Base-by-base conservation (phyloP, 1,140 invertebrate genomes). In the Phthorimaea operculella region DNA sequence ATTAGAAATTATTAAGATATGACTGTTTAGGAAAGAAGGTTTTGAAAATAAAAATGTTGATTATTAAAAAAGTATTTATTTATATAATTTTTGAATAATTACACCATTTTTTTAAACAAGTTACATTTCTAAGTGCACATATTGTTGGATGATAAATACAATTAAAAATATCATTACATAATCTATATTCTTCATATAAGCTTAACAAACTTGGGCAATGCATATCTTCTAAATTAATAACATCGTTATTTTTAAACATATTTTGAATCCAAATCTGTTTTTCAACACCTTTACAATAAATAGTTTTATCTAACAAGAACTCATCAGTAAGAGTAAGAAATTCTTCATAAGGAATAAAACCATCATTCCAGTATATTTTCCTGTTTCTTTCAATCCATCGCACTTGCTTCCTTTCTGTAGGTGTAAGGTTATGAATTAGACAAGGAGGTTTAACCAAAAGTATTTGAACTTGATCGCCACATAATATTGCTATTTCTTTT, bases 401-500 rank as follows among this genome's bases (percentile, higher is more conserved):
- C 7, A 54, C 52, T 33, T 44, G 36, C 16, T 45, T 44, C 18
- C 42, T 42, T 47, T 54, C 36, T 12, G n/a, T 36, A 8, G n/a
- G 5, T 17, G 51, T 44, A 10, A 54, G 39, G 12, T 54, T 11
- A 18, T 54, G 17, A 54, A 55, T 55, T 18, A 53, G 56, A 11
- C 11, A 50, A 21, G 57, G 53, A 33, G 60, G 56, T 44, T 58
- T 62, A n/a, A 60, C 50, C n/a, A 51, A 51, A 14, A 60, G 33
- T 12, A 45, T 15, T 18, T 60, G 54, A 12, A 54, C 47, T 10
- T 17, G 45, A 33, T 53, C 52, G n/a, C 36, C 34, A 14, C 33
- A 42, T 14, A 50, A n/a, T 14, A 62, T 56, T 15, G 60, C 57
- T 10, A 58, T 54, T 59, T 62, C 60, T 62, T 62, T 62, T 34